phyloP scores from a whole-genome alignment of 2,888 invertebrate species.

The Belgica antarctica region DNA sequence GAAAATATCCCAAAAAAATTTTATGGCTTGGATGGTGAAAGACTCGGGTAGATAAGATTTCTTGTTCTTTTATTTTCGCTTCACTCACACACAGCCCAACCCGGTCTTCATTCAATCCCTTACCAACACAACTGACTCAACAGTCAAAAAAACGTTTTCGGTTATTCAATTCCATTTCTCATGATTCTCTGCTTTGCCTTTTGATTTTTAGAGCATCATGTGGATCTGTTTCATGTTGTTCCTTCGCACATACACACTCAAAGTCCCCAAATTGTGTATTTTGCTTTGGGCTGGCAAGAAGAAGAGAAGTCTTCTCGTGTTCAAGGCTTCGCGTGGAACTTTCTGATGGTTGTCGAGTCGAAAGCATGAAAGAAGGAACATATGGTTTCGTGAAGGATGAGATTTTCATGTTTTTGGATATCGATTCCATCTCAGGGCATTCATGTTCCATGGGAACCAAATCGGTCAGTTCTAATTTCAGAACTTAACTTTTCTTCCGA shows the following conservation, averaged over 20 bases:
- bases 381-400: conserved; percentile 29
- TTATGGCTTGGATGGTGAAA: conserved; percentile 35
- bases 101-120: too few relatives aligned
- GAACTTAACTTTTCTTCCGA: background rate
- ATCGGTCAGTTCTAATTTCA: background rate
- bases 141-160: background rate
- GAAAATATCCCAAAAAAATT: conserved; percentile 22
- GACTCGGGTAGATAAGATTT: conserved; percentile 30
- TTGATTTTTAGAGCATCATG: conserved; percentile 25
- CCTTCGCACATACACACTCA: background rate
- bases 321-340: background rate
- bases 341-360: background rate
- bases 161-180: conserved; percentile 23
- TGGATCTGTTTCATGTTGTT: conserved; percentile 9
- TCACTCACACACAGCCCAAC: background rate
- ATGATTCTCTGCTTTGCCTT: conserved; percentile 17
- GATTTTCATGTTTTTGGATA: conserved; percentile 10
- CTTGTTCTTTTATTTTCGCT: background rate
- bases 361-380: conserved; percentile 12
- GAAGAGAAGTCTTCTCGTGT: background rate
- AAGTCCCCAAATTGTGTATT: background rate
- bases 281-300: background rate
- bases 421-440: background rate
- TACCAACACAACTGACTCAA: conserved; percentile 10
- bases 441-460: conserved; percentile 11